phyloP scores from a whole-genome alignment of 35 echinoderm and acorn worm genomes.

The Heliocidaris erythrogramma region DNA sequence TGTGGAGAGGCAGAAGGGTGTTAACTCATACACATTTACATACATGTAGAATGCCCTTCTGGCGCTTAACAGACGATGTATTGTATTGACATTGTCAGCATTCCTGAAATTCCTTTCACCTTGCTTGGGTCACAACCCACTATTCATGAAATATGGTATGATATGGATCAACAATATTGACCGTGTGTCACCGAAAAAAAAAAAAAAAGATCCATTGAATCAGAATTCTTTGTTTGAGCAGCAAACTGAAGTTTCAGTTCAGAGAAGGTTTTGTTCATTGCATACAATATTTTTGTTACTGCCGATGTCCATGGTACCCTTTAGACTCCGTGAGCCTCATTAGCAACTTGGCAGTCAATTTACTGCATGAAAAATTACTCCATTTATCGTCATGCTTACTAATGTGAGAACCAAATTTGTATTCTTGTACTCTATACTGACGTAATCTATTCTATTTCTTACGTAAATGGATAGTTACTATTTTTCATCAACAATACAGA shows the following conservation, averaged over 20 bases:
- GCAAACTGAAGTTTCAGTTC: neutral
- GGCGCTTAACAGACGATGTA: too few relatives aligned
- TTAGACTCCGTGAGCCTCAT: neutral
- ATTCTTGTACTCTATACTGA: too few relatives aligned
- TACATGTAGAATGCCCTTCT: too few relatives aligned
- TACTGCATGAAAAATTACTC: neutral
- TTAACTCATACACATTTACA: too few relatives aligned
- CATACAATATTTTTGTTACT: too few relatives aligned
- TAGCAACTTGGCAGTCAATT: neutral
- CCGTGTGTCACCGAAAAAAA: neutral
- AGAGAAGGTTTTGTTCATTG: neutral
- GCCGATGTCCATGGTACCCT: too few relatives aligned
- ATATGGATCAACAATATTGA: neutral
- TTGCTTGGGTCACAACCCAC: neutral
- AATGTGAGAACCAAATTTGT: too few relatives aligned
- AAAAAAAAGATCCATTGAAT: neutral
- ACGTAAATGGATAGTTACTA: too few relatives aligned
- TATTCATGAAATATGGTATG: conserved; percentile 7
- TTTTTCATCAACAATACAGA: too few relatives aligned
- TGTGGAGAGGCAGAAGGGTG: too few relatives aligned
- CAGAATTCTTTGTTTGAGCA: neutral
- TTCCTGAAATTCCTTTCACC: neutral
- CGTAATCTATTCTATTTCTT: too few relatives aligned
- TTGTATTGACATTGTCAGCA: neutral
- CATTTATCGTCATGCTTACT: neutral